These are phyloP conservation scores for Arizona elegans DNA, from an alignment of 2,113 vertebrate genomes.

Conservation along the genomic window DNA sequence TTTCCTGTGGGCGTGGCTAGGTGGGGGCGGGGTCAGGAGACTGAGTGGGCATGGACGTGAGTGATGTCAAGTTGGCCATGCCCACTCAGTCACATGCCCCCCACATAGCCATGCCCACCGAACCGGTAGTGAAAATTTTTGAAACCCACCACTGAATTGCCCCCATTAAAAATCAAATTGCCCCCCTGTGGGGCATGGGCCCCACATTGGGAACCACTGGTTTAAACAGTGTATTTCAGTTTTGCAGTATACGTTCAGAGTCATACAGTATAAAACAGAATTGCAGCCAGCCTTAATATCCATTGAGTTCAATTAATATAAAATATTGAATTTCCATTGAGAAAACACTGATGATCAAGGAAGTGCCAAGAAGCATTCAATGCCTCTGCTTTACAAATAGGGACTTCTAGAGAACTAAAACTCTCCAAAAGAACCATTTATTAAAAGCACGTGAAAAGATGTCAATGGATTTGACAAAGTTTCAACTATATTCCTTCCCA, in stretches of 20 bases:
- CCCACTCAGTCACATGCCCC: too few relatives aligned
- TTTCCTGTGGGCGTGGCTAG: too few relatives aligned
- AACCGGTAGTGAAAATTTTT: too few relatives aligned
- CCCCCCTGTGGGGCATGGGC: too few relatives aligned
- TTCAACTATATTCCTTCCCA: constrained; percentile 63
- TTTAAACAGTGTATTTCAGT: neutral
- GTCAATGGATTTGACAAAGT: constrained; percentile 55
- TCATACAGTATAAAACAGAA: neutral
- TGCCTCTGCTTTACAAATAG: constrained; percentile 38
- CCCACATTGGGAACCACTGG: too few relatives aligned
- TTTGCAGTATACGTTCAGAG: neutral
- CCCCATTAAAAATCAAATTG: too few relatives aligned
- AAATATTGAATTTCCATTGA: constrained; percentile 32
- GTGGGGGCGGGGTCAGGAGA: too few relatives aligned
- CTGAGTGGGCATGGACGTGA: too few relatives aligned
- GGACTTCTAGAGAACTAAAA: constrained; percentile 37
- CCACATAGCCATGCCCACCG: too few relatives aligned
- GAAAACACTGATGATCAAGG: constrained; percentile 24
- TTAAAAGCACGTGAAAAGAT: constrained; percentile 39
- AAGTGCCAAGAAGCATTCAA: constrained; percentile 29
- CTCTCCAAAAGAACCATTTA: constrained; percentile 39
- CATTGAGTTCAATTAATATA: constrained; percentile 4
- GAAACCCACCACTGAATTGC: too few relatives aligned
- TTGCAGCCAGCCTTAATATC: neutral
- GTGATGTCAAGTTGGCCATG: too few relatives aligned